Evolutionary conservation across 2,888 invertebrate genomes (phyloP).

Genomic region (Cheilosia soror): DNA sequence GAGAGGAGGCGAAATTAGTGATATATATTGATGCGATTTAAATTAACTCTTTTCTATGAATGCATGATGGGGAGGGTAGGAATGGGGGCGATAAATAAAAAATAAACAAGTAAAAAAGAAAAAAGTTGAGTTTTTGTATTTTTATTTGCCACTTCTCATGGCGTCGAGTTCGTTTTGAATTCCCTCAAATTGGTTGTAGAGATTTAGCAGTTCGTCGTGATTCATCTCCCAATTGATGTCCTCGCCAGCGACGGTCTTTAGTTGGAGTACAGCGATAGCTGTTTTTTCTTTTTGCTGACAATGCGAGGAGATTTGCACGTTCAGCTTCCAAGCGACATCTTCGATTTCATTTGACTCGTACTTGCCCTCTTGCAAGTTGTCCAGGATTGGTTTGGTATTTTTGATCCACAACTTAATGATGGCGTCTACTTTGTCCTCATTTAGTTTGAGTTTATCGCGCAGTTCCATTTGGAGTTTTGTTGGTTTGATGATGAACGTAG

Average conservation of each 20-base stretch:
- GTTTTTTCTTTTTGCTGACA: conserved; percentile 83
- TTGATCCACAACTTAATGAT: conserved; percentile 85
- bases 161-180: conserved; percentile 84
- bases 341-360: conserved; percentile 84
- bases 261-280: conserved; percentile 84
- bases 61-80: conserved; percentile 17
- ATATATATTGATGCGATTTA: conserved; percentile 52
- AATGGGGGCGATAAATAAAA: conserved; percentile 37
- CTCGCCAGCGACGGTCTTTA: conserved; percentile 83
- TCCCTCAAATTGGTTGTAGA: conserved; percentile 85
- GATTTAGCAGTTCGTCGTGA: conserved; percentile 84
- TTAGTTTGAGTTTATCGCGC: conserved; percentile 84
- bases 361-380: conserved; percentile 83
- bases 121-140: conserved; percentile 10
- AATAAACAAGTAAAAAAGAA: conserved; percentile 34
- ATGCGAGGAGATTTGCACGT: conserved; percentile 85
- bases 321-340: conserved; percentile 85
- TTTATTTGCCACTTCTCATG: conserved; percentile 76
- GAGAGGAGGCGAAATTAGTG: conserved; percentile 47
- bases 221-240: conserved; percentile 85
- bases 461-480: conserved; percentile 84
- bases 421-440: conserved; percentile 85
- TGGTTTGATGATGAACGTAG: conserved; percentile 85
- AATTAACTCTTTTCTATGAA: conserved; percentile 52
- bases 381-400: conserved; percentile 85